These are phyloP conservation scores for Athripsodes cinereus DNA, from an alignment of 2,888 invertebrate genomes.

Conservation along the genomic window DNA sequence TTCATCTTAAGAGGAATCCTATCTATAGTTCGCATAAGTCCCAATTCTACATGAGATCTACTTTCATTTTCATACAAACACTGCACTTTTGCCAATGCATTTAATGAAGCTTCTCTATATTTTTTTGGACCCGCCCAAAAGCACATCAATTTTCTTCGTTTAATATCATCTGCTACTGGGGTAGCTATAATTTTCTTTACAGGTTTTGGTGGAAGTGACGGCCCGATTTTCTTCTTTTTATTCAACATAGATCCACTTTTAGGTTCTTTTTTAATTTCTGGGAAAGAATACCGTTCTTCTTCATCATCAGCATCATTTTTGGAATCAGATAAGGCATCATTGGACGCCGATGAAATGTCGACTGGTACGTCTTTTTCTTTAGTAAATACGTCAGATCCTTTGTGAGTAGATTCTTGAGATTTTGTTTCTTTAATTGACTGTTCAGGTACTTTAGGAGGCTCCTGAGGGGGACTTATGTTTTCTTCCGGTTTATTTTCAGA, in stretches of 20 bases:
- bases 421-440: not conserved
- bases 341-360: not conserved
- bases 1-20: conserved; percentile 46
- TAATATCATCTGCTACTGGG: conserved; percentile 38
- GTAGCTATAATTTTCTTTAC: conserved; percentile 28
- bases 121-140: conserved; percentile 76
- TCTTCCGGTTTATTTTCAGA: not conserved
- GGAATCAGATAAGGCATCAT: conserved; percentile 20
- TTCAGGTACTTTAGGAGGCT: not conserved
- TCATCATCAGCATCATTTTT: conserved; percentile 27
- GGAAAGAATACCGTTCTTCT: conserved; percentile 24
- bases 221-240: conserved; percentile 6
- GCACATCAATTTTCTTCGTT: conserved; percentile 54
- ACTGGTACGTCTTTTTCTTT: not conserved
- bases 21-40: conserved; percentile 47
- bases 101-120: conserved; percentile 81
- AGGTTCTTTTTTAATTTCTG: conserved; percentile 24
- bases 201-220: conserved; percentile 29
- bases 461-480: not conserved
- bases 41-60: conserved; percentile 61
- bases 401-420: not conserved
- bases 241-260: conserved; percentile 14
- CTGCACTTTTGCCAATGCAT: conserved; percentile 85
- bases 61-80: conserved; percentile 87
- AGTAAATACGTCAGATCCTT: not conserved